phyloP scores from a whole-genome alignment of 1,140 invertebrate species.

The Diorhabda elongata region DNA sequence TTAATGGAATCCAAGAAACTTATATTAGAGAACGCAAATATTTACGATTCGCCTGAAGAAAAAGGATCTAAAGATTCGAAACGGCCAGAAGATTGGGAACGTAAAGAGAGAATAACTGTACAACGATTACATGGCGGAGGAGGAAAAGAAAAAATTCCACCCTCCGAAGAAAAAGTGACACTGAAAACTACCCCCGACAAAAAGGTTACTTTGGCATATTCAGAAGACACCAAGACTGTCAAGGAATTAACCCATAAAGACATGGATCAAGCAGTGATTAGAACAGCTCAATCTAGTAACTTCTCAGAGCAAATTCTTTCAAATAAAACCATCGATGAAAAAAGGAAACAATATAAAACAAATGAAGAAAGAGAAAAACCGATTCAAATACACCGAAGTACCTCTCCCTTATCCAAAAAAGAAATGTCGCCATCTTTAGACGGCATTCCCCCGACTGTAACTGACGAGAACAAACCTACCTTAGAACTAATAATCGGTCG shows the following conservation, averaged over 20 bases:
- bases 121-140: constrained; percentile 48
- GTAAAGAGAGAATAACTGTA: constrained; percentile 45
- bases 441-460: constrained; percentile 19
- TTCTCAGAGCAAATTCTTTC: background rate
- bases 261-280: constrained; percentile 8
- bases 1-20: constrained; percentile 34
- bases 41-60: constrained; percentile 46
- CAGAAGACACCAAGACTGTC: constrained; percentile 13
- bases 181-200: constrained; percentile 32
- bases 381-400: constrained; percentile 36
- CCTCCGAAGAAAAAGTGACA: constrained; percentile 29
- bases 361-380: constrained; percentile 17
- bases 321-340: background rate
- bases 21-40: constrained; percentile 35
- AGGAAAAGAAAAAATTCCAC: constrained; percentile 42
- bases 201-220: constrained; percentile 31
- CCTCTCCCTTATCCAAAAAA: constrained; percentile 47
- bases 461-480: constrained; percentile 35
- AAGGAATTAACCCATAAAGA: background rate
- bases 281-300: constrained; percentile 6
- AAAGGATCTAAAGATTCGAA: constrained; percentile 50
- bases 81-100: constrained; percentile 47
- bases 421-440: constrained; percentile 31
- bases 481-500: constrained; percentile 51
- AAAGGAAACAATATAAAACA: background rate